Conservation (phyloP, 2,113 vertebrate species). For the Alaudala cheleensis region DNA sequence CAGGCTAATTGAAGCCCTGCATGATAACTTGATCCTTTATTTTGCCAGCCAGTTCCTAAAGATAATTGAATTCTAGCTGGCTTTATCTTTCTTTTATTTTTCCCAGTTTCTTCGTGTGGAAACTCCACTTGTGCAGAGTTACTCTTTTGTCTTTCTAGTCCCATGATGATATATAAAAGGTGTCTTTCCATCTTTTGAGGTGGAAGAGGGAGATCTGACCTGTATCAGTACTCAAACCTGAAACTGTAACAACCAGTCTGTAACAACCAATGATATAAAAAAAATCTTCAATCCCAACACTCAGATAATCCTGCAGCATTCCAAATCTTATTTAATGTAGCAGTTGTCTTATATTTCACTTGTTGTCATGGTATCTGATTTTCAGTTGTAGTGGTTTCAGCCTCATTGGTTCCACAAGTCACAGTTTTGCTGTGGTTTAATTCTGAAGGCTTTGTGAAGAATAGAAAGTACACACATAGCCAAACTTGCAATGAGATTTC, state of each 20-base stretch:
- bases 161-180: neutral
- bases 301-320: neutral
- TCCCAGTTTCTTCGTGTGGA: neutral
- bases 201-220: neutral
- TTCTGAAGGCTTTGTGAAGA: neutral
- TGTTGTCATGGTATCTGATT: constrained; percentile 3
- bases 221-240: neutral
- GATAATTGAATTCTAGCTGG: neutral
- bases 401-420: neutral
- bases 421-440: neutral
- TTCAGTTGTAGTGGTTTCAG: neutral
- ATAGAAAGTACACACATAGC: neutral
- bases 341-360: neutral
- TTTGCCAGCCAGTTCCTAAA: neutral
- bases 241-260: neutral
- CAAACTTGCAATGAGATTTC: neutral
- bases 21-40: neutral
- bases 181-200: neutral
- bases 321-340: neutral
- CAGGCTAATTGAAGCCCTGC: neutral
- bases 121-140: neutral
- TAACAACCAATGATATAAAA: neutral
- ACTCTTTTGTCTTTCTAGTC: neutral
- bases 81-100: neutral
- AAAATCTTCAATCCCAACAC: neutral